phyloP scores from a whole-genome alignment of 2,113 vertebrate species.

The Psettodes erumei region DNA sequence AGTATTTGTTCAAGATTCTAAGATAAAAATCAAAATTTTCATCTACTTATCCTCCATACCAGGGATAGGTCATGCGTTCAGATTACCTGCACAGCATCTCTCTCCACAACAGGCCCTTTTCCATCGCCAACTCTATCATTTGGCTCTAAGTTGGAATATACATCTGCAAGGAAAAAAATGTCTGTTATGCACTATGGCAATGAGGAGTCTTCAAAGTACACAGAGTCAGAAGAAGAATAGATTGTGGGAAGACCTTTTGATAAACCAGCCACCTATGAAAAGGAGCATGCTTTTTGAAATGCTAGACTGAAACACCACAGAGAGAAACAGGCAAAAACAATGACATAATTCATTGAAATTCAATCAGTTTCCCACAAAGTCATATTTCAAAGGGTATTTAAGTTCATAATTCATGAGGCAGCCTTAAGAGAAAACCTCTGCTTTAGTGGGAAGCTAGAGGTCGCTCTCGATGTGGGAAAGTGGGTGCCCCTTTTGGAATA shows the following conservation, averaged over 20 bases:
- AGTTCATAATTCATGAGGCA: constrained; percentile 33
- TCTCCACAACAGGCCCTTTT: constrained; percentile 76
- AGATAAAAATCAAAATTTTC: background rate
- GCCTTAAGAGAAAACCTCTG: constrained; percentile 10
- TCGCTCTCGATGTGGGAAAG: constrained; percentile 32
- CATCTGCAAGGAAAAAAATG: constrained; percentile 66
- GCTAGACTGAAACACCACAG: background rate
- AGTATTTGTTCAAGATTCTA: background rate
- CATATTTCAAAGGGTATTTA: constrained; percentile 31
- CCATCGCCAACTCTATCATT: constrained; percentile 79
- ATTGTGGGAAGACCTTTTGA: background rate
- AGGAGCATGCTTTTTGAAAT: background rate
- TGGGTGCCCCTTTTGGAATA: constrained; percentile 40
- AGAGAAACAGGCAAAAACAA: background rate
- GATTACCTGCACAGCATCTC: constrained; percentile 80
- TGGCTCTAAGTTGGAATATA: constrained; percentile 80
- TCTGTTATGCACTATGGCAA: too few relatives aligned
- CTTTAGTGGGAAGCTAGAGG: constrained; percentile 41
- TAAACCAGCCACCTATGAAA: background rate
- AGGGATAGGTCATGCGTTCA: background rate
- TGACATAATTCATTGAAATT: background rate
- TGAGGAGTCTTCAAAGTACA: too few relatives aligned
- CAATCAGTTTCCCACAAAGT: background rate
- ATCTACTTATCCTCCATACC: background rate
- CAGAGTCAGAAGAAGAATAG: too few relatives aligned